Evolutionary conservation across 92 coral and sea anemone species (phyloP), one percentile per base, ranked within the genome.

Genomic region (Epizoanthus scotinus): DNA sequence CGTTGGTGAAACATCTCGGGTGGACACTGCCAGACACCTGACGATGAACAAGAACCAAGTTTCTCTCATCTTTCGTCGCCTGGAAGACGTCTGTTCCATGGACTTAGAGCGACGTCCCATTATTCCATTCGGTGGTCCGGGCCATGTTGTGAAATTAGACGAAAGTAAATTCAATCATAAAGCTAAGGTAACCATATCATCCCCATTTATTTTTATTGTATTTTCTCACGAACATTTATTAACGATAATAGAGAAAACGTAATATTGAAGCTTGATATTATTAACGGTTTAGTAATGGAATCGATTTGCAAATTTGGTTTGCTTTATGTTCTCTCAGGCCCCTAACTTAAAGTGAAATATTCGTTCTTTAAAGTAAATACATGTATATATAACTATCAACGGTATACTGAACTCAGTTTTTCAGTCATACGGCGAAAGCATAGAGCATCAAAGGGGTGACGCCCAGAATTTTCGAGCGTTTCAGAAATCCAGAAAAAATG

Each of bases 91-190:
- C 0, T 71, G 82, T 58, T 69, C 89, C 3, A 2, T 27, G 19
- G 86, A 81, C n/a, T 20, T 86, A 1, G 59, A 70, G 21, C 50
- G 26, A 1, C 29, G 66, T 18, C 91, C 87, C 3, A 36, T 87
- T 70, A 9, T 60, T 18, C 91, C 91, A 0, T 87, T 87, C 56
- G 91, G 91, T 0, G 87, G 87, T 13, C 85, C 85, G 2, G 77
- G 55, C 22, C 9, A 5, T 27, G 29, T 87, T 19, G 73, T 78
- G 2, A 52, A 83, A 26, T 69, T 86, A 21, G 91, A 78, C 57
- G 85, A 87, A 40, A 83, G 90, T 57, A 79, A 78, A 60, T 85
- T 86, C 78, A 79, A 54, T 77, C 89, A 77, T 83, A 85, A 85
- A 60, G 29, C 84, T 29, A 86, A 89, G 84, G 89, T 84, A 70